Conservation (phyloP, 2,888 invertebrate genomes). For the Lepidocyrtinus sp. region DNA sequence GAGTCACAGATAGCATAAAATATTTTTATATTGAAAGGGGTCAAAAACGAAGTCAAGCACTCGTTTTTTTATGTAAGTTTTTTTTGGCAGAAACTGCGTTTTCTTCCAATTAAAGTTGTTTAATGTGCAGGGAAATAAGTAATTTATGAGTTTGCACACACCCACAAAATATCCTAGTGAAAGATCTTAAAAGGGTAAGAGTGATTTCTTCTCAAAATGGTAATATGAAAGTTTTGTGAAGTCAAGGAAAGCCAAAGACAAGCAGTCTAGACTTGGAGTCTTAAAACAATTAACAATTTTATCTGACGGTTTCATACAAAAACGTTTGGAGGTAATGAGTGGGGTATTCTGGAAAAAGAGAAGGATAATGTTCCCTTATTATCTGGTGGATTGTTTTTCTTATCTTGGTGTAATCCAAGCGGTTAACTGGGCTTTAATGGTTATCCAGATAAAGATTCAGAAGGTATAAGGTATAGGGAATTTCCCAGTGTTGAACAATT, state of each 20-base stretch:
- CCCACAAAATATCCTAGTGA: background rate
- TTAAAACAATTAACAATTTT: slow-evolving; percentile 7
- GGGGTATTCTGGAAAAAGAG: slow-evolving; percentile 23
- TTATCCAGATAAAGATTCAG: slow-evolving; percentile 32
- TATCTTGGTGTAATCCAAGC: slow-evolving; percentile 29
- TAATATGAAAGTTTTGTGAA: background rate
- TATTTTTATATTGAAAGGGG: background rate
- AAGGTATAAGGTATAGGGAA: too few species aligned
- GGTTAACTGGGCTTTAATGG: slow-evolving; percentile 45
- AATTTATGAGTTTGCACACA: slow-evolving; percentile 15
- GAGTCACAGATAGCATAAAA: background rate
- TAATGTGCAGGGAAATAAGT: background rate
- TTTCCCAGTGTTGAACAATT: slow-evolving; percentile 29
- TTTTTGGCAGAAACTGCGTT: slow-evolving; percentile 1
- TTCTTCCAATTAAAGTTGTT: background rate
- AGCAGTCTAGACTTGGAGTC: background rate
- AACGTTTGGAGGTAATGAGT: slow-evolving; percentile 10
- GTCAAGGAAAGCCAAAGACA: background rate
- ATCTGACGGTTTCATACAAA: too few species aligned
- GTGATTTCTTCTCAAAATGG: background rate
- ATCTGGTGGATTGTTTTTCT: slow-evolving; percentile 24
- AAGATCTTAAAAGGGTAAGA: background rate
- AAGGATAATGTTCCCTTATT: slow-evolving; percentile 29
- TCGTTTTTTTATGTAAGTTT: too few species aligned
- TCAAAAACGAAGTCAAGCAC: slow-evolving; percentile 15